Evolutionary conservation across 1,140 invertebrate species (phyloP).

Genomic region (Contarinia nasturtii): DNA sequence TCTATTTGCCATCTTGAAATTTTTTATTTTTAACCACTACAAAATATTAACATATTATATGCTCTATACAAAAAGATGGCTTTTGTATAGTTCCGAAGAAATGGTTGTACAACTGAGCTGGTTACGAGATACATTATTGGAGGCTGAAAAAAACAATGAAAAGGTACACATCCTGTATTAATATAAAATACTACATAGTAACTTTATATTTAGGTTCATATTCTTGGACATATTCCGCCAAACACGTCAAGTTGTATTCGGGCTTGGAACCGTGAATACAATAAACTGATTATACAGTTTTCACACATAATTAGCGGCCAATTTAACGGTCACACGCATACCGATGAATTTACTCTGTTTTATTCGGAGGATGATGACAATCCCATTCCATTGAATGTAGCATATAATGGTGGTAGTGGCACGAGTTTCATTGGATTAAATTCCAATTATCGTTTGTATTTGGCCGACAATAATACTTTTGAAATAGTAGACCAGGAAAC

Average conservation of each 20-base stretch:
- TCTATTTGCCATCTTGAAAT: neutral
- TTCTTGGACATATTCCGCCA: constrained; percentile 65
- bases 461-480: constrained; percentile 35
- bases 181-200: no score
- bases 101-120: constrained; percentile 55
- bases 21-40: neutral
- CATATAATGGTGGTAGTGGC: constrained; percentile 57
- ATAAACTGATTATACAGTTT: constrained; percentile 38
- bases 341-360: constrained; percentile 50
- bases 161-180: no score
- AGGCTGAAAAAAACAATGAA: constrained; percentile 48
- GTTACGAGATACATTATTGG: constrained; percentile 44
- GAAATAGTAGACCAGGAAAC: constrained; percentile 48
- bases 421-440: constrained; percentile 45
- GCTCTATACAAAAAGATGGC: constrained; percentile 29
- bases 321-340: constrained; percentile 67
- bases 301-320: constrained; percentile 47
- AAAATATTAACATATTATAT: constrained; percentile 4
- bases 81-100: constrained; percentile 35
- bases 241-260: constrained; percentile 43
- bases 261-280: constrained; percentile 44
- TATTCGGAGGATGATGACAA: constrained; percentile 31
- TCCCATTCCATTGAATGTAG: constrained; percentile 35
- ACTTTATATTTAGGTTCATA: no score
- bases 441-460: constrained; percentile 61